phyloP scores from a whole-genome alignment of 1,140 invertebrate species.

The Eupristina koningsbergeri region DNA sequence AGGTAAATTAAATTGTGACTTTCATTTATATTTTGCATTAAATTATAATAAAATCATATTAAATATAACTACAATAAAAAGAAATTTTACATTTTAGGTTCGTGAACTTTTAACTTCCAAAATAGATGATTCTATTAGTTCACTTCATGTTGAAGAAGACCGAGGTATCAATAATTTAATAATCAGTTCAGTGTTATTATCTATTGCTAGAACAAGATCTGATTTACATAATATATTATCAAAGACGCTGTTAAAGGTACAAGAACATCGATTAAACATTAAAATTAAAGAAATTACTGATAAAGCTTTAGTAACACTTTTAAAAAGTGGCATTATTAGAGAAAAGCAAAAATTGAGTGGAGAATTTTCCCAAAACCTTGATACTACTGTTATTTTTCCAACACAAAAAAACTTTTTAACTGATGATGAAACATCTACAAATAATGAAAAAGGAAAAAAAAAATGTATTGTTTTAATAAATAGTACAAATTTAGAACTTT shows the following conservation, averaged over 20 bases:
- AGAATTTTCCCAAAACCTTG: constrained; percentile 39
- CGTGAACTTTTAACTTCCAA: constrained; percentile 77
- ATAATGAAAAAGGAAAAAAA: constrained; percentile 58
- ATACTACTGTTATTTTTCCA: constrained; percentile 59
- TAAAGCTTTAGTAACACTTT: constrained; percentile 74
- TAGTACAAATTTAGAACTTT: constrained; percentile 76
- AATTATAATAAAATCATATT: no score
- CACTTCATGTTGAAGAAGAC: constrained; percentile 75
- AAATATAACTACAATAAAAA: neutral
- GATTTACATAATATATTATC: constrained; percentile 75
- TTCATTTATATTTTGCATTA: no score
- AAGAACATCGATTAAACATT: constrained; percentile 74
- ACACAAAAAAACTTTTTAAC: constrained; percentile 55
- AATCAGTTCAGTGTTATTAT: constrained; percentile 80
- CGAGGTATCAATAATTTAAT: constrained; percentile 78
- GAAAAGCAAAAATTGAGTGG: constrained; percentile 52
- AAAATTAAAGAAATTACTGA: constrained; percentile 77
- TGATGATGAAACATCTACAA: constrained; percentile 37
- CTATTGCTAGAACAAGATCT: constrained; percentile 74
- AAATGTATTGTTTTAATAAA: constrained; percentile 62
- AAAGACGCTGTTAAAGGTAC: constrained; percentile 78
- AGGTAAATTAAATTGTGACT: constrained; percentile 67
- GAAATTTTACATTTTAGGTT: constrained; percentile 63
- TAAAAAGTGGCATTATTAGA: constrained; percentile 76
- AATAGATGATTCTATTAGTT: constrained; percentile 81